Percentiles rank a stretch among this genome's conserved stretches.
phyloP scores from a whole-genome alignment of 1,140 invertebrate species.

The Doryteuthis pealeii region DNA sequence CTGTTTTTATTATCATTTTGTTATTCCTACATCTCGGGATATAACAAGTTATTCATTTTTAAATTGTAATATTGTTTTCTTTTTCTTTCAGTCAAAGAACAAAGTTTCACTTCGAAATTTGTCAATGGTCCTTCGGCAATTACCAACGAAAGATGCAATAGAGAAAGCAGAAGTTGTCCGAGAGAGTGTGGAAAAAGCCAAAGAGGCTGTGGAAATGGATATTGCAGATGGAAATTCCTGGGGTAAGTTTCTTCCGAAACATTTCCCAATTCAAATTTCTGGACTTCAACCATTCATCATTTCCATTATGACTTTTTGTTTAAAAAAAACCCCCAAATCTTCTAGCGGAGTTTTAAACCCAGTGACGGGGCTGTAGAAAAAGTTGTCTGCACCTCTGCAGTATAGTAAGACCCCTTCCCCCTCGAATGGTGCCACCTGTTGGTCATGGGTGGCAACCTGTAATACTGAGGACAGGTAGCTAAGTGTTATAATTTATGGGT shows the following conservation, averaged over 20 bases:
- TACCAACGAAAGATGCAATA: slow-evolving; percentile 61
- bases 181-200: slow-evolving; percentile 76
- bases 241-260: slow-evolving; percentile 60
- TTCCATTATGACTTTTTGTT: background rate
- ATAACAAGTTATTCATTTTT: too few relatives aligned
- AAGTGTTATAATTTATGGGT: too few relatives aligned
- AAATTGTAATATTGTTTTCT: background rate
- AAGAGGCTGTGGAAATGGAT: slow-evolving; percentile 80
- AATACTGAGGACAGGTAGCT: too few relatives aligned
- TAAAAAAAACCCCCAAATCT: too few relatives aligned
- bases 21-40: too few relatives aligned
- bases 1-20: too few relatives aligned
- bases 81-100: slow-evolving; percentile 69
- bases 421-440: too few relatives aligned
- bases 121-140: slow-evolving; percentile 80
- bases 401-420: too few relatives aligned
- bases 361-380: background rate
- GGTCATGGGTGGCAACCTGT: too few relatives aligned
- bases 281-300: background rate
- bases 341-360: background rate
- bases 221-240: slow-evolving; percentile 82
- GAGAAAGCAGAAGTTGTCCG: slow-evolving; percentile 71
- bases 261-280: background rate
- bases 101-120: slow-evolving; percentile 78
- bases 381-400: too few relatives aligned